phyloP scores from a whole-genome alignment of 2,888 invertebrate genomes.

The Limnephilus rhombicus region DNA sequence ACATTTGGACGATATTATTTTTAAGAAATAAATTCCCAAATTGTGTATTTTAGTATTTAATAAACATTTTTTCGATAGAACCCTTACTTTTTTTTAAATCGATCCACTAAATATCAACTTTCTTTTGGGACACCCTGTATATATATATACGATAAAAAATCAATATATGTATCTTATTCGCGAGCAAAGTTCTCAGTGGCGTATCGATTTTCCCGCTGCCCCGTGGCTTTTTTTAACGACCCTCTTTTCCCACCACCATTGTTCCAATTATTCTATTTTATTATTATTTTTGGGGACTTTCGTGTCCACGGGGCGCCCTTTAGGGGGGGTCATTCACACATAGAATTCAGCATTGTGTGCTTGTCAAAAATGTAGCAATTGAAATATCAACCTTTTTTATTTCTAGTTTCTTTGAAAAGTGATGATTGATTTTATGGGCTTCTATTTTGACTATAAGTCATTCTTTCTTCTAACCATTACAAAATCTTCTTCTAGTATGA shows the following conservation, averaged over 20 bases:
- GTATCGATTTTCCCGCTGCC: not conserved
- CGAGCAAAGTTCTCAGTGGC: not conserved
- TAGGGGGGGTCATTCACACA: not conserved
- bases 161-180: not conserved
- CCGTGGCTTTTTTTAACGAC: constrained; percentile 2
- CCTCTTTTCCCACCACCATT: not conserved
- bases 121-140: no score
- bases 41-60: no score
- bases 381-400: not conserved
- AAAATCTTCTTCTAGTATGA: no score
- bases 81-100: no score
- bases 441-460: no score
- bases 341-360: not conserved
- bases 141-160: not conserved
- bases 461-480: no score
- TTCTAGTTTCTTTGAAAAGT: not conserved
- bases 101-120: no score
- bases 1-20: no score
- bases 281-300: not conserved
- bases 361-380: constrained; percentile 2
- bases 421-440: not conserved
- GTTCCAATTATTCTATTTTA: not conserved
- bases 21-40: no score
- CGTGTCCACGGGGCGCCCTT: not conserved
- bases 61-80: no score